A percentile compares a stretch with the other conserved stretches of the same genome.
Evolutionary conservation across 2,797 vertebrate genomes (phyloP).

Genomic region (Eulemur coronatus): DNA sequence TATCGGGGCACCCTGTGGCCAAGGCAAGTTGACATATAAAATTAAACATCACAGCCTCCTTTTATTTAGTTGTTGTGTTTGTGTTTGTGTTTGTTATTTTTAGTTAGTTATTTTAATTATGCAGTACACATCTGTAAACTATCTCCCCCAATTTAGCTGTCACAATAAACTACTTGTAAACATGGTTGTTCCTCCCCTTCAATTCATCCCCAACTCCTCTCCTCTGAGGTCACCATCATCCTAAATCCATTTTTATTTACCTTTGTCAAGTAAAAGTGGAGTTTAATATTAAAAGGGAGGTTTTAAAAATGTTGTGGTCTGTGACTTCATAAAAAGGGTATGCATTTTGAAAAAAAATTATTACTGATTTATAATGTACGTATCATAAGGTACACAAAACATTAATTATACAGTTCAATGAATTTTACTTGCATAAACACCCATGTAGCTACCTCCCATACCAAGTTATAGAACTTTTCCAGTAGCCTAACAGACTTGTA

Average conservation of each 20-base stretch:
- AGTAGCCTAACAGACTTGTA: not conserved
- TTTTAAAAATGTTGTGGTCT: not conserved
- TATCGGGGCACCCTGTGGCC: not conserved
- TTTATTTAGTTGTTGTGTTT: not conserved
- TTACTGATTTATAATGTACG: not conserved
- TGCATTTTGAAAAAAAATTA: not conserved
- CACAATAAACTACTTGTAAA: not conserved
- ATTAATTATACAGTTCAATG: not conserved
- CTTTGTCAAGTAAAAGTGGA: not conserved
- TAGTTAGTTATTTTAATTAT: not conserved
- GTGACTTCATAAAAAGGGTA: not conserved
- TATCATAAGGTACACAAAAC: not conserved
- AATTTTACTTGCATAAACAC: not conserved
- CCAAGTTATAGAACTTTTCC: not conserved
- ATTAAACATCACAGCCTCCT: not conserved
- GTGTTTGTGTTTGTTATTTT: not conserved
- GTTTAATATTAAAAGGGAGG: not conserved
- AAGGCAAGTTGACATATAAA: not conserved
- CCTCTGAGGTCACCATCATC: not conserved
- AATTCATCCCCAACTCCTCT: not conserved
- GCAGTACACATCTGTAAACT: not conserved
- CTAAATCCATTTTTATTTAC: not conserved
- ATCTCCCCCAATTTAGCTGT: not conserved
- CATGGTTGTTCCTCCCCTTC: not conserved
- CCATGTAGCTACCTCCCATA: not conserved